Evolutionary conservation across 2,797 vertebrate genomes (phyloP), one percentile per base, ranked within the genome.

Genomic region (Meriones psammophilus): DNA sequence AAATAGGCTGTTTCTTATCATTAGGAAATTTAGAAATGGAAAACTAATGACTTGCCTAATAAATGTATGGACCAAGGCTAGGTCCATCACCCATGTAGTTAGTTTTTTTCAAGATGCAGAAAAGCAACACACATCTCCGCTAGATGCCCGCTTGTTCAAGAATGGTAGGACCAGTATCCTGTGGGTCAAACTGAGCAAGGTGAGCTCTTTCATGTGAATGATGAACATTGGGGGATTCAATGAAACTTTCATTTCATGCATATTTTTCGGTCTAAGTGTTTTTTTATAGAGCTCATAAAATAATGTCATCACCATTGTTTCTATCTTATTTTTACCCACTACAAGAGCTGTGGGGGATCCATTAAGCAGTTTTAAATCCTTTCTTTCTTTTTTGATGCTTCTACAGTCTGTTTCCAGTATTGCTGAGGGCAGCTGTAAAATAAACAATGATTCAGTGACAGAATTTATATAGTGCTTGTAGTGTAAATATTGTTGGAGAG

Each of bases 41-140:
- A 97, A 97, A 94, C 97, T 58, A 90, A 94, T 89, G 7, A 94
- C 39, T 96, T 96, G 7, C 36, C 50, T 93, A 81, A 93, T 54
- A 93, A 69, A 84, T 91, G 2, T 66, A 10, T 46, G 17, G 33
- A 89, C 78, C 66, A 64, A 95, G 87, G 88, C n/a, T 22, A 50
- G 39, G 0, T 36, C 94, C 46, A 71, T 87, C 28, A 33, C 94
- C 36, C 88, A 66, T 46, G 26, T n/a, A 93, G 81, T 56, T 95
- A 85, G 12, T 56, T 92, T 54, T 86, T 88, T 91, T 73, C 7
- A 87, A 33, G 18, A 89, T 88, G 5, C 22, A 86, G 4, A 69
- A 87, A 80, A 28, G 30, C 15, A 91, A 64, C 13, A 73, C 18
- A 46, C 39, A 24, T 73, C 14, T 24, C 50, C 39, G 39, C 0